Evolutionary conservation across 2,113 vertebrate species (phyloP), one percentile per base, ranked within the genome.

Genomic region (Dipodomys spectabilis): DNA sequence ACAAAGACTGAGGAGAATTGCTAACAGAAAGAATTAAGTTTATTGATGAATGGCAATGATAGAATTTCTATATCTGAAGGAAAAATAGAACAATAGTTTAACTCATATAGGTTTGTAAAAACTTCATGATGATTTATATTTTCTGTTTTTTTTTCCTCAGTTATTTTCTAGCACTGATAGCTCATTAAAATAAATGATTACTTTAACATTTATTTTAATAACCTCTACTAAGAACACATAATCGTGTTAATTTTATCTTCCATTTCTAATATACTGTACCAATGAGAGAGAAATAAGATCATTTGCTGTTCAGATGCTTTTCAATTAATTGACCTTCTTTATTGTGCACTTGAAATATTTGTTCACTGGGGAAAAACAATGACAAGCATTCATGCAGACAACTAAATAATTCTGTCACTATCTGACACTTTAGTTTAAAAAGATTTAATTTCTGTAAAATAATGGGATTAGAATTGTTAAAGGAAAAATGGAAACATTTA

Each of bases 271-370:
- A 44, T 86, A 25, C 22, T 90, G 1, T 91, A 49, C 9, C 77
- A 69, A 25, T 44, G 67, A 95, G 7, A 23, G 23, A 80, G 30
- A 86, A 95, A 78, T 12, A 74, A 75, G 60, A 77, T 83, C 35
- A 71, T 86, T 88, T 20, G 94, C 67, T 77, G 86, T 39, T 39
- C 39, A 60, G 25, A 53, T 78, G 44, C 49, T 86, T 94, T 94
- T 81, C 62, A 91, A 64, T 83, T 92, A 77, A 68, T 68, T 68
- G 35, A 79, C 7, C 30, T 62, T 88, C 60, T 86, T 91, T 53
- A 67, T 64, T 85, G 69, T 95, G 90, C 69, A 85, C 32, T 89
- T 93, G 86, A 91, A 89, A 62, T 95, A 78, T 91, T 86, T 88
- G 18, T 91, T 86, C 49, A 49, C 44, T 95, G 94, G 44, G 27